Percentiles rank a stretch among this genome's conserved stretches.
These are phyloP conservation scores for Cercocebus atys DNA, from an alignment of 2,113 vertebrate species.

Conservation along the genomic window DNA sequence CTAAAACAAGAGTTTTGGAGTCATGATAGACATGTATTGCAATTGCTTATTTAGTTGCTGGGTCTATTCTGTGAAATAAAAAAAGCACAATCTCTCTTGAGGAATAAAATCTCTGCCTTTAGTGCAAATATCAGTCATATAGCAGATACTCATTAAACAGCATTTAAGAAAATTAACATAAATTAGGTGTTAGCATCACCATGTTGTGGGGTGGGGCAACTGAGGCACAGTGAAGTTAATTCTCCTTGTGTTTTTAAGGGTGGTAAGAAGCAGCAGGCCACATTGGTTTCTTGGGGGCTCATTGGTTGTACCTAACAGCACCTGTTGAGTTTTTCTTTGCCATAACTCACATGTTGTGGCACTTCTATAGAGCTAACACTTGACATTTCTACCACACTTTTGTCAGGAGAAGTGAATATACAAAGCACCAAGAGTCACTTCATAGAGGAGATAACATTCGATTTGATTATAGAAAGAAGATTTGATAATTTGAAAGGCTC, in stretches of 20 bases:
- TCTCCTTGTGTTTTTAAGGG: neutral
- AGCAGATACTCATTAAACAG: neutral
- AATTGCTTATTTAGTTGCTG: neutral
- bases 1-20: neutral
- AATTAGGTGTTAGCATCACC: neutral
- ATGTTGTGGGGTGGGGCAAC: neutral
- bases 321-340: neutral
- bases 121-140: neutral
- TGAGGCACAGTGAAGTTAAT: neutral
- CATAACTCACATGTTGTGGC: neutral
- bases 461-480: neutral
- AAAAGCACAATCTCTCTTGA: neutral
- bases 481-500: neutral
- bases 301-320: neutral
- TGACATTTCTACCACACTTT: neutral
- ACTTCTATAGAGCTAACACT: neutral
- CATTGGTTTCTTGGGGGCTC: neutral
- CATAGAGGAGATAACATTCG: neutral
- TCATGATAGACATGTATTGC: neutral
- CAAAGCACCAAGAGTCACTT: neutral
- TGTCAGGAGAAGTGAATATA: neutral
- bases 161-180: neutral
- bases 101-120: neutral
- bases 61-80: neutral
- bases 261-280: neutral